phyloP scores from a whole-genome alignment of 2,113 vertebrate species.

The Xyliphius kryptos region DNA sequence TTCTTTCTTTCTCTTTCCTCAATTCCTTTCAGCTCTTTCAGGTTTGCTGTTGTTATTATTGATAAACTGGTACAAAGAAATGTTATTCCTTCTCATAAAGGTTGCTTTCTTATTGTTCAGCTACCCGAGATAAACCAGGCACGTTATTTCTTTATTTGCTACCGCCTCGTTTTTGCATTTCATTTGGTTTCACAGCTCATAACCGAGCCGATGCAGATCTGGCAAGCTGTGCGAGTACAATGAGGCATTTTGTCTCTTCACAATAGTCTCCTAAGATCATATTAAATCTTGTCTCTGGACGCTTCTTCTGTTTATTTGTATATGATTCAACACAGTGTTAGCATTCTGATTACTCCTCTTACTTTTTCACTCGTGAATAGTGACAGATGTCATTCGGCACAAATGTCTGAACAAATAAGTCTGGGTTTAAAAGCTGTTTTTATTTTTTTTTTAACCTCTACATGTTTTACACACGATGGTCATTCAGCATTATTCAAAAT shows the following conservation, averaged over 20 bases:
- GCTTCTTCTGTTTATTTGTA: no score
- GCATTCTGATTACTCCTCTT: no score
- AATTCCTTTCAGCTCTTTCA: slow-evolving; percentile 17
- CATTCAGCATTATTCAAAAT: no score
- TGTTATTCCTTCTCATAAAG: slow-evolving; percentile 34
- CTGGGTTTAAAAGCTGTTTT: no score
- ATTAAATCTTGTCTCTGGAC: slow-evolving; percentile 35
- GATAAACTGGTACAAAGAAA: slow-evolving; percentile 32
- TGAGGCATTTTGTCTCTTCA: slow-evolving; percentile 17
- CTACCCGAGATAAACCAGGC: slow-evolving; percentile 30
- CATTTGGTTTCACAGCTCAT: slow-evolving; percentile 37
- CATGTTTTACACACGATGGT: no score
- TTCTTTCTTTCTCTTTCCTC: no score
- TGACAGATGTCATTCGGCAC: no score
- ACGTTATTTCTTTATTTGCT: slow-evolving; percentile 31
- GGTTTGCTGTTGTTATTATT: slow-evolving; percentile 19
- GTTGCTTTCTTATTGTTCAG: slow-evolving; percentile 35
- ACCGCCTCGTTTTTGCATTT: slow-evolving; percentile 31
- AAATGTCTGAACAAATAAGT: no score
- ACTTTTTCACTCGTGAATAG: no score
- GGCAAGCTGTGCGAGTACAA: slow-evolving; percentile 18
- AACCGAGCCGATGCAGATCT: slow-evolving; percentile 39
- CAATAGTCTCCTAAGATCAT: slow-evolving; percentile 12
- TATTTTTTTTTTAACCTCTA: no score
- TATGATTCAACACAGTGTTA: no score